Base-by-base conservation (phyloP, 1,140 invertebrate species). In the Lysiphlebus fabarum region DNA sequence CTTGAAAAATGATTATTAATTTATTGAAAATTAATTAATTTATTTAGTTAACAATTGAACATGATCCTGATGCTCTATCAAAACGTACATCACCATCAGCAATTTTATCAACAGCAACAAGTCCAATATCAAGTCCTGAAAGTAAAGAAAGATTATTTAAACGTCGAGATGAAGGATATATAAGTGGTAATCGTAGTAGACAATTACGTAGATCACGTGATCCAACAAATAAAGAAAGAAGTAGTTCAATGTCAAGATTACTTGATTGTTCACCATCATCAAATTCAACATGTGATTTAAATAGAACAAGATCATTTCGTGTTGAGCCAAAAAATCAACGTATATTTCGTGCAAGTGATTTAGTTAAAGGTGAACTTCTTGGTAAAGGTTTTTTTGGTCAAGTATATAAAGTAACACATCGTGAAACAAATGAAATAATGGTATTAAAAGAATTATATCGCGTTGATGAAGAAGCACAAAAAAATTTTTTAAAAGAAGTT, bases 341-440 rank as follows among this genome's bases (percentile, higher is more conserved):
- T 54, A 91, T 96, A 59, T 97, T 97, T 78, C 84, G 93, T 3
- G 90, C 92, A 37, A 89, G 88, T 53, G 94, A 97, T 81, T 77
- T 96, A 42, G 86, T 95, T 2, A 88, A 91, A 79, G 93, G 93
- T 37, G 91, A 95, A 73, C 81, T 96, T 3, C 76, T 97, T 6
- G 95, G 94, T 7, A 90, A 92, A 73, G 94, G 94, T 17, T 96
- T 96, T 79, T 97, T 96, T 74, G 94, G 94, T 2, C 90, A 95
- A 76, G 90, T 92, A 11, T 93, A 87, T 71, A 90, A 93, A 80
- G 93, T 95, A 17, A 95, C 91, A 4, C 93, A 96, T 74, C 85
- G 87, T 56, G 87, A 91, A 61, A 96, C 93, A 0, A 88, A 88
- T 56, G 93, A 97, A 79, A 87, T 95, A 11, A 96, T 96, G 93